These are phyloP conservation scores for Embidobia sp. DNA, from an alignment of 2,888 invertebrate genomes.

Conservation along the genomic window DNA sequence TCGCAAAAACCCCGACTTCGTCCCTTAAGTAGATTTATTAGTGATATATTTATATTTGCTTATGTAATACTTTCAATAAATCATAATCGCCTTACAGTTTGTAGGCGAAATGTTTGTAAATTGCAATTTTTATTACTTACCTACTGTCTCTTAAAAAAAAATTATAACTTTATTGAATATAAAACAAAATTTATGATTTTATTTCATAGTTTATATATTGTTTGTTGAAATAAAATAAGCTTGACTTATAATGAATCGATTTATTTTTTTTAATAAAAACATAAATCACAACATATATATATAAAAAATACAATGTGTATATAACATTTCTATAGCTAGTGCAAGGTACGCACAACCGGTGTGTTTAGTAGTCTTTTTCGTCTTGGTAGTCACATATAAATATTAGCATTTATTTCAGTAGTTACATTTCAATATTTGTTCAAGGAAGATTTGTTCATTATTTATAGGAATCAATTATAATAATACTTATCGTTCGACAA, in stretches of 20 bases:
- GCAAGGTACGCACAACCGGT: constrained; percentile 14
- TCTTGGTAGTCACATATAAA: neutral
- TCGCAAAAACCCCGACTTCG: constrained; percentile 91
- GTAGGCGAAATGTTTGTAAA: constrained; percentile 40
- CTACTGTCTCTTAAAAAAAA: no score
- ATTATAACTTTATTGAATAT: no score
- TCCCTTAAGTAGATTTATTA: constrained; percentile 76
- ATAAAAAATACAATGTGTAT: constrained; percentile 28
- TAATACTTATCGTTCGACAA: no score
- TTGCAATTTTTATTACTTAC: neutral
- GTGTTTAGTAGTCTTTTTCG: neutral
- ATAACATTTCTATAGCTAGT: constrained; percentile 18
- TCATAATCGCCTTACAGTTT: constrained; percentile 25
- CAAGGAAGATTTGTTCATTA: no score
- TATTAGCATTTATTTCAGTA: no score
- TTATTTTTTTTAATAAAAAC: constrained; percentile 22
- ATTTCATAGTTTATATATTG: no score
- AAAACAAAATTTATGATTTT: no score
- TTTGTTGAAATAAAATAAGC: no score
- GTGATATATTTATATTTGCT: constrained; percentile 42
- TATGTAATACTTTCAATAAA: constrained; percentile 57
- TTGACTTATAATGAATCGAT: constrained; percentile 21
- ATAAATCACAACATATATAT: constrained; percentile 27
- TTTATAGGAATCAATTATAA: no score
- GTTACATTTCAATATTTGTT: no score